Percentiles rank a stretch among this genome's conserved stretches.
These are phyloP conservation scores for Branchinecta sandiegonensis DNA, from an alignment of 2,888 invertebrate genomes.

Conservation along the genomic window DNA sequence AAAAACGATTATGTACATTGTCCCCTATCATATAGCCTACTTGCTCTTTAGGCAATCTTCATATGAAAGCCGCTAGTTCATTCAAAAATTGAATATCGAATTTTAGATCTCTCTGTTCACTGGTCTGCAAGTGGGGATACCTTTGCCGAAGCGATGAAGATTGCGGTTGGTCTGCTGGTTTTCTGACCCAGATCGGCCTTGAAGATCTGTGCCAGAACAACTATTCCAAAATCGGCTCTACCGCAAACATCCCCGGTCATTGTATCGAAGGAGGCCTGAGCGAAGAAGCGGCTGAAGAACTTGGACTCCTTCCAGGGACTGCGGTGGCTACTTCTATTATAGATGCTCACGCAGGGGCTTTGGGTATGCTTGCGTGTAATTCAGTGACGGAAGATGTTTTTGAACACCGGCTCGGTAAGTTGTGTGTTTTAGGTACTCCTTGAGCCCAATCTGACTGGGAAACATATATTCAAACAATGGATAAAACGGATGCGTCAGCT, in stretches of 20 bases:
- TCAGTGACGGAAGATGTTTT: conserved; percentile 30
- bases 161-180: conserved; percentile 54
- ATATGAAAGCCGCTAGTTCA: no score
- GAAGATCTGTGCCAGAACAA: conserved; percentile 50
- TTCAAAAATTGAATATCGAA: background rate
- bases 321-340: conserved; percentile 78
- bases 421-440: background rate
- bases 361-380: conserved; percentile 62
- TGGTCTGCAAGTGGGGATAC: conserved; percentile 90
- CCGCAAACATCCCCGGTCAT: conserved; percentile 54
- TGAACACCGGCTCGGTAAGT: conserved; percentile 39
- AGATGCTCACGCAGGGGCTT: conserved; percentile 87
- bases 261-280: conserved; percentile 50
- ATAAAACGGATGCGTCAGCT: no score
- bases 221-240: conserved; percentile 33
- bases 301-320: conserved; percentile 55
- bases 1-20: no score
- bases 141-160: conserved; percentile 46
- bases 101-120: conserved; percentile 68
- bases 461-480: no score
- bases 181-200: conserved; percentile 55
- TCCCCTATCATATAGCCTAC: no score
- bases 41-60: no score
- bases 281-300: conserved; percentile 45
- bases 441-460: no score